Evolutionary conservation across 2,888 invertebrate genomes (phyloP), one percentile per base, ranked within the genome.

Genomic region (Byasa hedistus): DNA sequence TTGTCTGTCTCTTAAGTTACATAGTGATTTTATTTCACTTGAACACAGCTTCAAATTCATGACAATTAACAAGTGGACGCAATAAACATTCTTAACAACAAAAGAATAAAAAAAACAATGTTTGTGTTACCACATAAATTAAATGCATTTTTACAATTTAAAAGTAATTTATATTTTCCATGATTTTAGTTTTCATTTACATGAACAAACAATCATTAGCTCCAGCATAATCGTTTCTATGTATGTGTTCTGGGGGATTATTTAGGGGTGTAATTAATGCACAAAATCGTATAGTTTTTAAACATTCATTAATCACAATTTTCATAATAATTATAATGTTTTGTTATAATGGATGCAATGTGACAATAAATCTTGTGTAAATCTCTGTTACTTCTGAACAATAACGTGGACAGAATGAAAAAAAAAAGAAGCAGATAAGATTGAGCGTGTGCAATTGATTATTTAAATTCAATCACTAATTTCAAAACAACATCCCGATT

Each of bases 1-100:
- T 87, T 66, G 86, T 89, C 87, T 80, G 73, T 75, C 64, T 76
- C 8, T 39, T 24, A 51, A 77, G 73, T 77, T 84, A 79, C 84
- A 84, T 82, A 85, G 86, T 85, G 86, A 89, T 89, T 89, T 89
- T 89, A 85, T 84, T 77, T 86, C 80, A 79, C 75, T 83, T 82
- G 32, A 80, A 22, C 22, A n/a, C n/a, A n/a, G 12, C 4, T 17
- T 44, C 17, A 17, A 19, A 44, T 44, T 44, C 44, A 44, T 44
- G 44, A 44, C 44, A 44, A 17, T 44, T 44, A 44, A 44, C 44
- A 44, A 44, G 44, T 44, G 15, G 19, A 44, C 10, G 4, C 44
- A 44, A 44, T 17, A 19, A 44, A 44, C 3, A 19, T 19, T 17
- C 2, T 44, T 44, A 44, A 44, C 15, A 19, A 44, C 15, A 15